Base-by-base conservation (phyloP, 2,888 invertebrate species). In the Leptogaster cylindrica region DNA sequence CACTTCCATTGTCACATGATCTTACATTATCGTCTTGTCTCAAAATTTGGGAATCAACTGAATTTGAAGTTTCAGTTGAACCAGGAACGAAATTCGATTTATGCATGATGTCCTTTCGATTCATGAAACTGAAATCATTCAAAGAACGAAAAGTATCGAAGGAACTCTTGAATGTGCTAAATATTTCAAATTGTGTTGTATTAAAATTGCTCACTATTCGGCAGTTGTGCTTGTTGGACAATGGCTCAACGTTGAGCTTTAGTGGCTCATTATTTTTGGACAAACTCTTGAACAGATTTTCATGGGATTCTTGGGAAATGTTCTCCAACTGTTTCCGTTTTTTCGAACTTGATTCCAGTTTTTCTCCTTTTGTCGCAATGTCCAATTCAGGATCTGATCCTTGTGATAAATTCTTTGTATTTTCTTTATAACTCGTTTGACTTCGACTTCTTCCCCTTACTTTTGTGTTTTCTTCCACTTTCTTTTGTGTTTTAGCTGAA, bases 141-240 rank as follows among this genome's bases (percentile, higher is more conserved):
- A 61, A 25, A 2, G 70, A 69, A 2, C 70, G 66, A 23, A 70
- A 70, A 7, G 69, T 68, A 46, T 69, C 70, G 33, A 70, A 51
- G 8, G 68, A 67, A 28, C 14, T 67, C 51, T 67, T 67, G 44
- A 67, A 67, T 41, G 67, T 63, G 16, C 51, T 50, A 23, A 67
- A 67, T 3, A 46, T 25, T 41, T 67, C 63, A 33, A 63, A 63
- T 39, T 48, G 36, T 48, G 70, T 68, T n/a, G 64, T 48, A 61
- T 70, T 68, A 27, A 70, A 68, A 65, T 68, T 70, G 23, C 68
- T 52, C n/a, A 48, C 44, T 25, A 67, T 67, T 39, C 27, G 25
- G 8, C 51, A 51, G 20, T 67, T 61, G 12, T 61, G 36, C 10
- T 61, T 67, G 7, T 67, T 36, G 14, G 61, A 25, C 3, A 68